Percentiles rank a stretch among this genome's conserved stretches.
These are phyloP conservation scores for Trichogramma pretiosum DNA, from an alignment of 1,140 invertebrate genomes.

Conservation along the genomic window DNA sequence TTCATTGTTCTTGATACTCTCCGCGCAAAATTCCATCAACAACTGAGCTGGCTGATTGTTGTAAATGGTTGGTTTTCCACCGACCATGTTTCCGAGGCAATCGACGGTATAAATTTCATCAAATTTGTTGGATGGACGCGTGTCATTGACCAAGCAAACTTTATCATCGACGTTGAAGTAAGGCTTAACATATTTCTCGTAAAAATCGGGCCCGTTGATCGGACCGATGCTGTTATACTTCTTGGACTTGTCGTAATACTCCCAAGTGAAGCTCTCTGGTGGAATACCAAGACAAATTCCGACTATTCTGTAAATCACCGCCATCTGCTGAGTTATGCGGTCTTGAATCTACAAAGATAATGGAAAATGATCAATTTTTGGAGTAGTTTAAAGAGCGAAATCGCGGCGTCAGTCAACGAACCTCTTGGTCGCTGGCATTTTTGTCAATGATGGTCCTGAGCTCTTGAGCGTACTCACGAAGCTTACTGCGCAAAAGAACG, in stretches of 20 bases:
- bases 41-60: slow-evolving; percentile 79
- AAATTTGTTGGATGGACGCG: slow-evolving; percentile 66
- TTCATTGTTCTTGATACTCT: slow-evolving; percentile 71
- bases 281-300: slow-evolving; percentile 75
- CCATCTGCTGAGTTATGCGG: slow-evolving; percentile 58
- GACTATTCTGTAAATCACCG: slow-evolving; percentile 71
- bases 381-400: too few relatives aligned
- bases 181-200: slow-evolving; percentile 68
- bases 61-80: slow-evolving; percentile 66
- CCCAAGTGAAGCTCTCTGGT: slow-evolving; percentile 72
- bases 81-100: slow-evolving; percentile 76
- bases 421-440: slow-evolving; percentile 48
- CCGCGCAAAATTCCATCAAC: slow-evolving; percentile 62
- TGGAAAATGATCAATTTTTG: too few relatives aligned
- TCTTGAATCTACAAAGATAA: slow-evolving; percentile 49
- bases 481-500: slow-evolving; percentile 69
- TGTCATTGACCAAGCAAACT: slow-evolving; percentile 79
- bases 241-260: slow-evolving; percentile 83
- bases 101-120: slow-evolving; percentile 77
- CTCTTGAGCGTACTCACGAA: slow-evolving; percentile 72
- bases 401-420: too few relatives aligned
- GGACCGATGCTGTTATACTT: slow-evolving; percentile 65
- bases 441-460: slow-evolving; percentile 55
- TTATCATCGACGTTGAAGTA: slow-evolving; percentile 77
- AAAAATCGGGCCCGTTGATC: slow-evolving; percentile 71